phyloP scores from a whole-genome alignment of 2,113 vertebrate genomes.

The Dromiciops gliroides region DNA sequence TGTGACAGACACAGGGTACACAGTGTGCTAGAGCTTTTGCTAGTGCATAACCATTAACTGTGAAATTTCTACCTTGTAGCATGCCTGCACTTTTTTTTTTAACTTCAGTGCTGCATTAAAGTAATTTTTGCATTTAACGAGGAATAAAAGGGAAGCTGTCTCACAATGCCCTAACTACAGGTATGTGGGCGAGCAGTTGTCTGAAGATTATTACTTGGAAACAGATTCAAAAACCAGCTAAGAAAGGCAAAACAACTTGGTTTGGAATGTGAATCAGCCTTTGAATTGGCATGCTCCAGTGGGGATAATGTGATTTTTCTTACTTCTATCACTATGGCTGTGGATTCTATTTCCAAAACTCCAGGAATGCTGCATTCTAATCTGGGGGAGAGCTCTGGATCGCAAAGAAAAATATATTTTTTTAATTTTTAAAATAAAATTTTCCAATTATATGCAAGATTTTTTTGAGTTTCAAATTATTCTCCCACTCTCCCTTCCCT shows the following conservation, averaged over 20 bases:
- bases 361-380: slow-evolving; percentile 21
- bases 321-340: slow-evolving; percentile 10
- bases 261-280: slow-evolving; percentile 61
- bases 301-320: slow-evolving; percentile 22
- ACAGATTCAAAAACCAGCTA: slow-evolving; percentile 70
- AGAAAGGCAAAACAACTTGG: slow-evolving; percentile 72
- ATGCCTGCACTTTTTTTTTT: slow-evolving; percentile 54
- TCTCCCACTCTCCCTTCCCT: no score
- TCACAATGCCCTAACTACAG: slow-evolving; percentile 65
- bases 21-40: slow-evolving; percentile 54
- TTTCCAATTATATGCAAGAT: no score
- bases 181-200: slow-evolving; percentile 65
- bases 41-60: slow-evolving; percentile 56
- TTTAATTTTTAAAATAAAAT: no score
- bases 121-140: slow-evolving; percentile 73
- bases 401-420: background rate
- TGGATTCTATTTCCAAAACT: slow-evolving; percentile 46
- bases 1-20: slow-evolving; percentile 41
- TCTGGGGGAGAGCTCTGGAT: slow-evolving; percentile 12
- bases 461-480: no score
- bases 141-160: slow-evolving; percentile 62
- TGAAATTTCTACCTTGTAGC: slow-evolving; percentile 64
- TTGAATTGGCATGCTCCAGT: slow-evolving; percentile 40
- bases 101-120: slow-evolving; percentile 70
- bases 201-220: slow-evolving; percentile 72